A percentile compares a stretch with the other conserved stretches of the same genome.
phyloP scores from a whole-genome alignment of 1,140 invertebrate species.

The Popillia japonica region DNA sequence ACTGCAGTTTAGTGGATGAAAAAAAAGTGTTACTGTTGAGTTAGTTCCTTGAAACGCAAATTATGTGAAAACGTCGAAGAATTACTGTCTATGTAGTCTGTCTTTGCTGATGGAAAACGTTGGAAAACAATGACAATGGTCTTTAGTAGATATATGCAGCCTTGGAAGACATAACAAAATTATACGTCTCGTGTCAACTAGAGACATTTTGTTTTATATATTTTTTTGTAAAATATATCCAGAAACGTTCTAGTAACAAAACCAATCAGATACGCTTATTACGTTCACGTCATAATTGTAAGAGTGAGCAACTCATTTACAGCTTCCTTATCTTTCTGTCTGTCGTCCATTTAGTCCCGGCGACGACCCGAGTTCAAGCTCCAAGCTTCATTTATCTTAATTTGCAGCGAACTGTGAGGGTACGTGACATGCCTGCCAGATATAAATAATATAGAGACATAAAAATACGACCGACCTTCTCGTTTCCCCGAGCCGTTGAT shows the following conservation, averaged over 20 bases:
- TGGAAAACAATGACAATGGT: too few species aligned
- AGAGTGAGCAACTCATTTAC: constrained; percentile 10
- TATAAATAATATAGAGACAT: neutral
- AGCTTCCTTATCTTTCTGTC: neutral
- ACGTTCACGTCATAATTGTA: neutral
- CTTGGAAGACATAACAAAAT: too few species aligned
- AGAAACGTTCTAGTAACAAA: neutral
- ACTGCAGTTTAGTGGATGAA: too few species aligned
- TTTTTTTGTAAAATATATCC: too few species aligned
- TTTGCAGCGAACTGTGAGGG: neutral
- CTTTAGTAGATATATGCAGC: too few species aligned
- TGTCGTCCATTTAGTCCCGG: neutral
- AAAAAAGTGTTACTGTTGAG: too few species aligned
- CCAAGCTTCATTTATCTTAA: neutral
- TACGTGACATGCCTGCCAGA: neutral
- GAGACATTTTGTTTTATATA: too few species aligned
- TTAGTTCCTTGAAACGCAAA: too few species aligned
- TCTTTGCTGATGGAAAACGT: too few species aligned
- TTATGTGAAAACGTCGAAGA: too few species aligned
- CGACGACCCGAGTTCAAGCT: neutral
- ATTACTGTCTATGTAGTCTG: too few species aligned
- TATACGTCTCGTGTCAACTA: too few species aligned
- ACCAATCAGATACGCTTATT: neutral
- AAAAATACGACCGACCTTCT: neutral
- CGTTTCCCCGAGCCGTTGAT: neutral